These are phyloP conservation scores for Lampropteryx suffumata DNA, from an alignment of 2,888 invertebrate species.

Conservation along the genomic window DNA sequence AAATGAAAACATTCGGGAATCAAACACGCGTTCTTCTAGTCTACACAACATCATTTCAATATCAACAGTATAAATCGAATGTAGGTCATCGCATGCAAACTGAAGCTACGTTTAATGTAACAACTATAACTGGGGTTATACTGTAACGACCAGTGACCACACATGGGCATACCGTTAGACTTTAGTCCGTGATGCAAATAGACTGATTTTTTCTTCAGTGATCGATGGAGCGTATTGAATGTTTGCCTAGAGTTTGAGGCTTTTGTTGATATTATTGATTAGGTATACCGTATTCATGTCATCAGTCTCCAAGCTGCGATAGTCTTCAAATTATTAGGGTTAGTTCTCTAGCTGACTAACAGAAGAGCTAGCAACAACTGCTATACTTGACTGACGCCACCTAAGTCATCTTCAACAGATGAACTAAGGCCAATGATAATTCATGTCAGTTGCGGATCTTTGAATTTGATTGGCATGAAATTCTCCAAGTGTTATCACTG, in stretches of 20 bases:
- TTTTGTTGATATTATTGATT: slow-evolving; percentile 7
- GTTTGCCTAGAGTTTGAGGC: slow-evolving; percentile 7
- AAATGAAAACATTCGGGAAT: no score
- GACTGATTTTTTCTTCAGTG: slow-evolving; percentile 18
- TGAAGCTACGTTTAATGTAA: slow-evolving; percentile 23
- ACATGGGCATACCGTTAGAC: slow-evolving; percentile 29
- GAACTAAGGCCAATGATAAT: no score
- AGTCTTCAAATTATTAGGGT: no score
- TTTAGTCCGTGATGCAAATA: slow-evolving; percentile 11
- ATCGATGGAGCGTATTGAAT: slow-evolving; percentile 26
- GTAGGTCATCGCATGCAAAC: slow-evolving; percentile 30
- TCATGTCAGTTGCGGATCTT: neutral
- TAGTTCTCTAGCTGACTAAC: no score
- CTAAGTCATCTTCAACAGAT: no score
- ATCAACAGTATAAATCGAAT: neutral
- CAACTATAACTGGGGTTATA: slow-evolving; percentile 31
- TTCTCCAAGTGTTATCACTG: no score
- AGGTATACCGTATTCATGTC: neutral
- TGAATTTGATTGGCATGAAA: neutral
- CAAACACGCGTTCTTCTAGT: no score
- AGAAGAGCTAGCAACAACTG: no score
- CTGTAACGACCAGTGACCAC: slow-evolving; percentile 34
- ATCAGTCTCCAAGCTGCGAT: no score
- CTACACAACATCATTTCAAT: no score
- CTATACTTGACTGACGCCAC: no score